Evolutionary conservation across 1,140 invertebrate species (phyloP), one percentile per base, ranked within the genome.

Genomic region (Drosophila yakuba): DNA sequence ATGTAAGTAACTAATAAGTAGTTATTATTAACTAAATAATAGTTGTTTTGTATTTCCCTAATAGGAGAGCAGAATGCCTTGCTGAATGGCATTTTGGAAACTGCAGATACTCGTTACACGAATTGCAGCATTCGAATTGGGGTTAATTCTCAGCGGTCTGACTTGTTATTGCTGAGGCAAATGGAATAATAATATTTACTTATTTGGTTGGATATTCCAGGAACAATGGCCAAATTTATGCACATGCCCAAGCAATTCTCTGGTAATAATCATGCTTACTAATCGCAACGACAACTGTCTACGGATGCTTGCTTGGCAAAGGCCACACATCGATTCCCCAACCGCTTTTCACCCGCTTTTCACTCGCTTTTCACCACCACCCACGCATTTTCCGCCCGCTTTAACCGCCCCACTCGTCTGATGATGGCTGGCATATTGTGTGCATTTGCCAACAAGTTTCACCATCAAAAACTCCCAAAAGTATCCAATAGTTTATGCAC

Each of bases 401-500:
- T 32, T 32, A 32, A 32, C 28, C 32, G 17, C 10, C 7, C 32
- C 32, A 32, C 32, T 32, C 32, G 32, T 8, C 32, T 32, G 32
- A 32, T 60, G 63, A 59, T 69, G 68, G 38, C 47, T 69, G 78
- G 59, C 73, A 64, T 67, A 77, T 75, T 51, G 48, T 51, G 48
- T 51, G 28, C 48, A 51, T 51, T 51, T 51, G 68, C 32, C 43
- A 80, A 14, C 74, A 86, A 86, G 78, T 85, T 85, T 86, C 60
- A 64, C 61, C 74, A 85, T 88, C 74, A 85, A 69, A 69, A 75
- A 72, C 61, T 78, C 69, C 82, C 78, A 78, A 88, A 85, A 82
- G 82, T 82, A 82, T 85, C 78, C 82, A 78, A 68, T 76, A 81
- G 81, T 81, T 85, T 86, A 81, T 85, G 81, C 82, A 81, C 68